Evolutionary conservation across 2,888 invertebrate species (phyloP), one percentile per base, ranked within the genome.

Genomic region (Pristionchus arcanus): DNA sequence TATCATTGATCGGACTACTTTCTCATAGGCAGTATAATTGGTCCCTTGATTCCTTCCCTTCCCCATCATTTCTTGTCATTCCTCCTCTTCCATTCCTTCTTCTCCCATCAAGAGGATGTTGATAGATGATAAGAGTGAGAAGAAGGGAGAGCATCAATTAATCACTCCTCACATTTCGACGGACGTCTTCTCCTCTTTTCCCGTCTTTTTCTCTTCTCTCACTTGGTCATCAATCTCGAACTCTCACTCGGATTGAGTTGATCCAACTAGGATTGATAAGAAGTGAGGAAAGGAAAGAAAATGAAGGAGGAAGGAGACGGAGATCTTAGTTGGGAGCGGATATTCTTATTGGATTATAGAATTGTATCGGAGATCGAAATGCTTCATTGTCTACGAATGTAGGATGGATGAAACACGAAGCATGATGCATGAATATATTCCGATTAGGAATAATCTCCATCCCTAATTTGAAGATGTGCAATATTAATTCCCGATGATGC

Each of bases 91-190:
- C 25, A 59, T 16, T 83, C 53, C 53, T 53, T 53, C 28, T 83
- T 37, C 37, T 34, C 84, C 59, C 49, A 53, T 81, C 49, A 81
- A 81, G 81, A n/a, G 81, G 81, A 81, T 81, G 53, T 81, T 81
- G 81, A 81, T 81, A 81, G 81, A 81, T 59, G 84, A 63, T 84
- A 63, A 55, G 84, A 25, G 84, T 63, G 63, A 87, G 87, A 85
- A 53, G 85, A 53, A 87, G 87, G 68, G 53, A 37, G 68, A 84
- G 42, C 53, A 21, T 66, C 87, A 68, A 68, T 87, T 81, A 81
- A 87, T 87, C 87, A 68, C 53, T 59, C 25, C 66, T 87, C 87
- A 42, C 68, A 68, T 42, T 87, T 87, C 63, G 49, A 49, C 87
- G 63, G 28, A 49, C 53, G 49, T 87, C 87, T 87, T 28, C 21